Conservation (phyloP, 2,113 vertebrate species). For the Oriolus oriolus region DNA sequence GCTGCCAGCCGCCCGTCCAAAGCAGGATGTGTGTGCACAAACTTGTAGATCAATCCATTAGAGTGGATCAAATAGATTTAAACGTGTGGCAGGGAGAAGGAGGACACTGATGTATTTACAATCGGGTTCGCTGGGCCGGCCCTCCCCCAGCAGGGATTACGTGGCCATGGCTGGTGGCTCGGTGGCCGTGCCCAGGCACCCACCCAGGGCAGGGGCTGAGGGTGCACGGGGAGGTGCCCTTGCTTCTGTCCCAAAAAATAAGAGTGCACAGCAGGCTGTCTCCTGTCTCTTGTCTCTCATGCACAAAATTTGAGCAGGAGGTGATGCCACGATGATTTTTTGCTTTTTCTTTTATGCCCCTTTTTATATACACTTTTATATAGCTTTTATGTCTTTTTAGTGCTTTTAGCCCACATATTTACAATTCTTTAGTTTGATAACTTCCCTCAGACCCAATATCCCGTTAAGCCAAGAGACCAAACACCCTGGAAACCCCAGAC, state of each 20-base stretch:
- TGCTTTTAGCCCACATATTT: too few relatives aligned
- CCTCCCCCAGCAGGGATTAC: not conserved
- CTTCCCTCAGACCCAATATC: too few relatives aligned
- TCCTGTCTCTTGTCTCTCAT: not conserved
- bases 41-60: conserved; percentile 47
- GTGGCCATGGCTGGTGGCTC: not conserved
- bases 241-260: not conserved
- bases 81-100: conserved; percentile 12
- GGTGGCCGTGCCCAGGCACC: not conserved
- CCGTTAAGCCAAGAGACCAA: too few relatives aligned
- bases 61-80: conserved; percentile 48
- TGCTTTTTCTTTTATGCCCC: too few relatives aligned
- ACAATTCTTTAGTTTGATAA: too few relatives aligned
- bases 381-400: too few relatives aligned
- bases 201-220: not conserved
- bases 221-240: not conserved
- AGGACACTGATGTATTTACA: conserved; percentile 21
- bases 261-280: not conserved
- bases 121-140: not conserved
- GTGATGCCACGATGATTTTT: too few relatives aligned
- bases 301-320: not conserved
- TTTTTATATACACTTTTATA: too few relatives aligned
- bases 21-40: conserved; percentile 60
- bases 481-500: too few relatives aligned
- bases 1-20: conserved; percentile 43